Percentiles rank a stretch among this genome's conserved stretches.
Evolutionary conservation across 2,797 vertebrate genomes (phyloP).

Genomic region (Arnoldichthys spilopterus): DNA sequence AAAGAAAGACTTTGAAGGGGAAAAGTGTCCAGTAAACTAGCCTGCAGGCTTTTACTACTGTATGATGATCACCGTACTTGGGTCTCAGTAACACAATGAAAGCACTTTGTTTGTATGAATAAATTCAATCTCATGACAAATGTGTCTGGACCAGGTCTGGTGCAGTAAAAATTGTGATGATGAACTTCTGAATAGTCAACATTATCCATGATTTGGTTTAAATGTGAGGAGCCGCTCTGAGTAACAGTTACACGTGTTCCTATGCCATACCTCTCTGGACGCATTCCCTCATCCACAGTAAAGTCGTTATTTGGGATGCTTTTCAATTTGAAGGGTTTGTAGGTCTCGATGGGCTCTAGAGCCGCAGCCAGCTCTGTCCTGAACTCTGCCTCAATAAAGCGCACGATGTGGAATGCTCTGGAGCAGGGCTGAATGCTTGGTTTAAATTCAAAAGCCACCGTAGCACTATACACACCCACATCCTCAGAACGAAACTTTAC

Average conservation of each 20-base stretch:
- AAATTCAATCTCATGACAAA: background rate
- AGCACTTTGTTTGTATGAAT: background rate
- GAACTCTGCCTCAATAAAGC: slow-evolving; percentile 76
- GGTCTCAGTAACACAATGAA: background rate
- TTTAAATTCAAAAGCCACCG: slow-evolving; percentile 82
- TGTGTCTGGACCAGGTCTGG: no score
- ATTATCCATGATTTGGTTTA: background rate
- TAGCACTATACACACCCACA: slow-evolving; percentile 78
- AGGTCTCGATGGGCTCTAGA: slow-evolving; percentile 78
- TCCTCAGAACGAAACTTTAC: slow-evolving; percentile 70
- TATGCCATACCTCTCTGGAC: slow-evolving; percentile 52
- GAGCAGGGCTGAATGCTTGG: slow-evolving; percentile 54
- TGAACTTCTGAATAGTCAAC: background rate
- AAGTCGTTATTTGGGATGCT: slow-evolving; percentile 17
- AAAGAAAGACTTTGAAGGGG: background rate
- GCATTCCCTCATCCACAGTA: slow-evolving; percentile 75
- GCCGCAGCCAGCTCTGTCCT: slow-evolving; percentile 76
- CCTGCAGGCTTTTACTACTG: background rate
- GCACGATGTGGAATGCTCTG: slow-evolving; percentile 81
- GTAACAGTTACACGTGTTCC: background rate
- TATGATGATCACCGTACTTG: background rate
- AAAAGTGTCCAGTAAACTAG: background rate
- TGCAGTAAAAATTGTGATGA: background rate
- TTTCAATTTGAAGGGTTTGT: slow-evolving; percentile 66
- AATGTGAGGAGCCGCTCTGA: background rate